phyloP scores from a whole-genome alignment of 2,113 vertebrate genomes.

The Brachirus orientalis region DNA sequence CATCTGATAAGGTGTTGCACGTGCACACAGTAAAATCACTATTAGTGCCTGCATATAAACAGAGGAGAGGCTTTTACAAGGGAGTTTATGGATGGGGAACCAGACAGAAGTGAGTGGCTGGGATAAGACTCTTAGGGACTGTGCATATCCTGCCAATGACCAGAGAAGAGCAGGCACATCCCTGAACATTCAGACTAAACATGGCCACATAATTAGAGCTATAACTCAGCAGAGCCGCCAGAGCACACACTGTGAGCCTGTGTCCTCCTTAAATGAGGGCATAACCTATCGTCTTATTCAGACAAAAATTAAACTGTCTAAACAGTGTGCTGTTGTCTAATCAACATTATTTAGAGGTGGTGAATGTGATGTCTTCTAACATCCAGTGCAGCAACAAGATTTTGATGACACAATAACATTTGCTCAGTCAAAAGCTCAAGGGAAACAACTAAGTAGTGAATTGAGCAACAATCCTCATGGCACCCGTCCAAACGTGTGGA shows the following conservation, averaged over 20 bases:
- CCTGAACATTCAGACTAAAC: constrained; percentile 73
- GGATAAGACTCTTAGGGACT: constrained; percentile 43
- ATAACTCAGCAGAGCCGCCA: constrained; percentile 61
- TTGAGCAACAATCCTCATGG: neutral
- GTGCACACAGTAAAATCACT: constrained; percentile 54
- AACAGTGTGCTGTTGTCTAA: constrained; percentile 18
- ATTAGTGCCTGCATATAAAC: constrained; percentile 59
- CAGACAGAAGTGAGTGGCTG: constrained; percentile 49
- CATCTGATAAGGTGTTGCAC: constrained; percentile 64
- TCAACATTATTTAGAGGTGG: constrained; percentile 24
- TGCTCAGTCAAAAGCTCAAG: constrained; percentile 5
- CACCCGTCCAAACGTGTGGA: constrained; percentile 4
- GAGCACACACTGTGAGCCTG: constrained; percentile 29
- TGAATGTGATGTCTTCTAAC: constrained; percentile 3
- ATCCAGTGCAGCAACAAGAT: neutral
- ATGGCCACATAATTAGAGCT: constrained; percentile 66
- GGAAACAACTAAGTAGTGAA: too few species aligned
- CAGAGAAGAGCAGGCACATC: constrained; percentile 70
- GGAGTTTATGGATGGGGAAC: constrained; percentile 51
- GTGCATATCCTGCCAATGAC: constrained; percentile 40
- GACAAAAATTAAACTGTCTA: constrained; percentile 47
- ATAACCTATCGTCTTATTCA: constrained; percentile 42
- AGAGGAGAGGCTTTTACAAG: constrained; percentile 51
- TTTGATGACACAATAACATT: neutral
- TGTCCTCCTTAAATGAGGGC: constrained; percentile 49